Base-by-base conservation (phyloP, 37 sponge, comb jelly and placozoan species). In the Cladorhizidae sp. region DNA sequence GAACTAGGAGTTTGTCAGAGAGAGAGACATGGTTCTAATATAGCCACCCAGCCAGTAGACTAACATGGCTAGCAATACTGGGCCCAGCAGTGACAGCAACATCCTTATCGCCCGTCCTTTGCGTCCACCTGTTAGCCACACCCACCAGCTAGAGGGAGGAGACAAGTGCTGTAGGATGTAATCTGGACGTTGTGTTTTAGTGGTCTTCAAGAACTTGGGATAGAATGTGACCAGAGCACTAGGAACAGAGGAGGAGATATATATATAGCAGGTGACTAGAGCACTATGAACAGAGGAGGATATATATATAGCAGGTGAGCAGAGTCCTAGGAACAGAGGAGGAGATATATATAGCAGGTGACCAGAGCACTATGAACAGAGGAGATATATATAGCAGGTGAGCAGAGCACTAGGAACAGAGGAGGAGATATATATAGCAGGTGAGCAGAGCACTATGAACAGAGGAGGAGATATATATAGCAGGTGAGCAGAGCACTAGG, bases 151-250 rank as follows among this genome's bases (percentile, higher is more conserved):
- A 29, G 38, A 37, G 41, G 70, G 45, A 26, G 67, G 45, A 21
- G 87, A 81, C 11, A 51, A 70, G 54, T 52, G 40, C 11, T 41
- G 36, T 22, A 87, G 81, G 50, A 87, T 52, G 40, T 80, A 76
- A 32, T 87, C 81, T 11, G 87, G 81, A 33, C 74, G 56, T 33
- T 87, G 87, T 5, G 26, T n/a, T 3, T 35, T 17, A 2, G 87
- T 87, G n/a, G n/a, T 25, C 20, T 64, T n/a, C 20, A 68, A 56
- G 64, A 87, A 87, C 52, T 64, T 64, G 23, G 74, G 35, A 54
- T 87, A 74, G 45, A 57, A 68, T 17, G 55, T 68, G 59, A 80
- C 56, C 25, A 87, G 52, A 43, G 76, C 57, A 54, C 87, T 87
- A 63, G 15, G n/a, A n/a, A n/a, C n/a, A n/a, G n/a, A n/a, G n/a